Evolutionary conservation across 2,113 vertebrate genomes (phyloP), one percentile per base, ranked within the genome.

Genomic region (Clarias gariepinus): DNA sequence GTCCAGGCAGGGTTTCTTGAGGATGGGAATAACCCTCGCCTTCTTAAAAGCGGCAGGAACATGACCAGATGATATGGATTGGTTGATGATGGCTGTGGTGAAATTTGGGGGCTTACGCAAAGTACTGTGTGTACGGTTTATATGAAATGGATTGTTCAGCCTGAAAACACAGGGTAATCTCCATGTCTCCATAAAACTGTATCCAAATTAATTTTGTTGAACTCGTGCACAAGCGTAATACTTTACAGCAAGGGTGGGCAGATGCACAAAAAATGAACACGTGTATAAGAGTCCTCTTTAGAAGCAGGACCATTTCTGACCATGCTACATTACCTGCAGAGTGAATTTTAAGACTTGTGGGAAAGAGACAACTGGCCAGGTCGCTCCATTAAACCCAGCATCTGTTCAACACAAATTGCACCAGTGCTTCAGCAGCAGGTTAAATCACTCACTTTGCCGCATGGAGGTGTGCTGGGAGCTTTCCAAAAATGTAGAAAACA

Each of bases 311-410:
- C 9, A 36, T 81, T 36, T 61, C 58, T 19, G 30, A 25, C 58
- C 57, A 81, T 81, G 79, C 79, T 81, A 61, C 79, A 81, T 81
- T 81, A 81, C 58, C 58, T 41, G 21, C 79, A 63, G 57, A 61
- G 79, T 21, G 61, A 23, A 61, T 81, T 63, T 41, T 6, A 81
- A 41, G 21, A 36, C 58, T 41, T 63, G 41, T 61, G 55, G 58
- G 30, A 81, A 81, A 30, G 30, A 16, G 78, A 81, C 57, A 61
- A 60, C 78, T 81, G 78, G 55, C 78, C 78, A 21, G 53, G 78
- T 55, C 11, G 55, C 78, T 81, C 79, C 79, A 81, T 61, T 81
- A 81, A 61, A 81, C 57, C 57, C 19, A 36, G 79, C 79, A 33
- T 79, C 77, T 79, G 77, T 79, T 79, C 77, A 8, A 58, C 28